Evolutionary conservation across 2,888 invertebrate species (phyloP).

Genomic region (Eurois occulta): DNA sequence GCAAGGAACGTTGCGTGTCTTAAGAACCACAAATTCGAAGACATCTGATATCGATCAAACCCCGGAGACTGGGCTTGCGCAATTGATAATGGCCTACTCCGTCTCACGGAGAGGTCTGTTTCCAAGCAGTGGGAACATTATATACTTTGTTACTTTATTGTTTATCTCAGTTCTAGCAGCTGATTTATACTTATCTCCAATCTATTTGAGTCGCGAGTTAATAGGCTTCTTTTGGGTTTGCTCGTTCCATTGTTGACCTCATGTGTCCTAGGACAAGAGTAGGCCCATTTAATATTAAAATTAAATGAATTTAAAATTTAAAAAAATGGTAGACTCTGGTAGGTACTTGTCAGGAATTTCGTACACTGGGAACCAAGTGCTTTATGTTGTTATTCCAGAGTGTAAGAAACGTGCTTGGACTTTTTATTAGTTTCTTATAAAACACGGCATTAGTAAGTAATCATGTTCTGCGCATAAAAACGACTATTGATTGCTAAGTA

Average conservation of each 20-base stretch:
- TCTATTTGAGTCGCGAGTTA: not conserved
- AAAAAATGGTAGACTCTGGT: no score
- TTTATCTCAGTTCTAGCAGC: no score
- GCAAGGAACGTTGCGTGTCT: not conserved
- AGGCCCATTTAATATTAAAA: no score
- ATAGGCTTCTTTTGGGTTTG: no score
- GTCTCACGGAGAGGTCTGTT: not conserved
- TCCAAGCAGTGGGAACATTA: not conserved
- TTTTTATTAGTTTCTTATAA: slow-evolving; percentile 26
- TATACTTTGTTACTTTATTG: not conserved
- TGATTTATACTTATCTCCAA: not conserved
- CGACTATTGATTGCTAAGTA: slow-evolving; percentile 27
- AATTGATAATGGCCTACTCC: not conserved
- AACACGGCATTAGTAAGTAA: slow-evolving; percentile 15
- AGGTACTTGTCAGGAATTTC: not conserved
- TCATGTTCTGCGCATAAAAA: slow-evolving; percentile 31
- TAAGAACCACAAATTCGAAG: not conserved
- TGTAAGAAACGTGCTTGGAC: slow-evolving; percentile 16
- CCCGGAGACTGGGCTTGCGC: no score
- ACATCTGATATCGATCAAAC: not conserved
- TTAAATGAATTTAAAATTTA: no score
- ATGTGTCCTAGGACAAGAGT: no score
- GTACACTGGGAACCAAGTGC: not conserved
- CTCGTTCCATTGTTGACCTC: no score
- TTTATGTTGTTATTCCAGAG: slow-evolving; percentile 5